Evolutionary conservation across 2,888 invertebrate genomes (phyloP).

Genomic region (Polydrusus cervinus): DNA sequence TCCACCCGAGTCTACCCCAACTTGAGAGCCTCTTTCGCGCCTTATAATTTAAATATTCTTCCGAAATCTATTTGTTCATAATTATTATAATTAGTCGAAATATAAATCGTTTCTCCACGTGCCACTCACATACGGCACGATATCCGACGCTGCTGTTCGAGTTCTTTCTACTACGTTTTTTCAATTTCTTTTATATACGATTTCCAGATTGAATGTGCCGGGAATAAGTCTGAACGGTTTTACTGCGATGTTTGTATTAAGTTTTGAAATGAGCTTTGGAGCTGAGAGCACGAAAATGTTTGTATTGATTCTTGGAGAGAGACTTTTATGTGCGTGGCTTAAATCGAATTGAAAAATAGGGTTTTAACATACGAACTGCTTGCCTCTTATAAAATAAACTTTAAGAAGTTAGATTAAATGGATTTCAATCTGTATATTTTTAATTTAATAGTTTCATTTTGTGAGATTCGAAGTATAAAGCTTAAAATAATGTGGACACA

Average conservation of each 20-base stretch:
- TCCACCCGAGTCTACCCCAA: too few relatives aligned
- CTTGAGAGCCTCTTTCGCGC: too few relatives aligned
- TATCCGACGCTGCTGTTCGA: conserved; percentile 11
- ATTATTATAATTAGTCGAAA: neutral
- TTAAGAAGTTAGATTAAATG: conserved; percentile 51
- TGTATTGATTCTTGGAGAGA: conserved; percentile 51
- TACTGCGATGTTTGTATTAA: conserved; percentile 54
- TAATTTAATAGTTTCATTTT: conserved; percentile 19
- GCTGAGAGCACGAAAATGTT: conserved; percentile 50
- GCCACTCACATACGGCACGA: neutral
- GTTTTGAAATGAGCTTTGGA: conserved; percentile 47
- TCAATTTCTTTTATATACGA: conserved; percentile 42
- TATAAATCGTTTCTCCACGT: neutral
- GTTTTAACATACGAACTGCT: conserved; percentile 51
- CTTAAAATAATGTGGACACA: too few relatives aligned
- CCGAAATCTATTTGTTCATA: too few relatives aligned
- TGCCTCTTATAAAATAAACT: conserved; percentile 49
- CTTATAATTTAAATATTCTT: too few relatives aligned
- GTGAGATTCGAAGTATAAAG: neutral
- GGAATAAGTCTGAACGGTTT: conserved; percentile 50
- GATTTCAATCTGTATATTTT: conserved; percentile 46
- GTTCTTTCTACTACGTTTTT: conserved; percentile 17
- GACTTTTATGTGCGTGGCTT: conserved; percentile 52
- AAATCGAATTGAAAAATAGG: conserved; percentile 51
- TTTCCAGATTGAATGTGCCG: conserved; percentile 44